Evolutionary conservation across 2,888 invertebrate genomes (phyloP), one percentile per base, ranked within the genome.

Genomic region (Pimpla rufipes): DNA sequence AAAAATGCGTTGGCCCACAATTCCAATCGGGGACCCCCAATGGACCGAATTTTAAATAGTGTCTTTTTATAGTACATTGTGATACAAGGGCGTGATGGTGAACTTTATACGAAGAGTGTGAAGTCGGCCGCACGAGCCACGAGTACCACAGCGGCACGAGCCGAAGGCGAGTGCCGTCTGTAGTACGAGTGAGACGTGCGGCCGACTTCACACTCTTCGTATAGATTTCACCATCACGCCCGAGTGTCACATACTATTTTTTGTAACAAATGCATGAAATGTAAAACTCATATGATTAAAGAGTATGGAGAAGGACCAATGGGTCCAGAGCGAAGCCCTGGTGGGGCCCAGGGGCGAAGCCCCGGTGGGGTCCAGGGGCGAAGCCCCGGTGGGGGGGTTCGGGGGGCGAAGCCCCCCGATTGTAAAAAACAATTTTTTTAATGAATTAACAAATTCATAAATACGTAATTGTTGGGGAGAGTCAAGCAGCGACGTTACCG

Each of bases 331-430:
- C 37, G 40, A 16, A 16, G 62, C 37, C 16, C 37, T 37, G 59
- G 37, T 35, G 35, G 37, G 59, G 59, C n/a, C 59, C 59, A 62
- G 59, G 59, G 59, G 59, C 59, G 59, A 13, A 62, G 59, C 59
- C 59, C 59, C 37, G 59, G 59, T 62, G 37, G 59, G 37, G 37
- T 16, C 55, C 29, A 66, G 42, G 64, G 42, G 64, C 47, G 66
- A 66, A 45, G 66, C 47, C 66, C 66, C 8, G 23, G 47, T 47
- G 23, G 47, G 66, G 45, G 23, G 47, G 66, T 21, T 66, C 66
- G 29, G 29, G 57, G 57, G 57, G 57, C 57, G 57, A 57, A 62
- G 62, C 62, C 62, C 62, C 57, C 18, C 64, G 35, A 64, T 6
- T 64, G 64, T 0, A 64, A 2, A 40, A 18, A 1, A 64, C 8